These are phyloP conservation scores for Dryococelus australis DNA, from an alignment of 2,888 invertebrate species.

Conservation along the genomic window DNA sequence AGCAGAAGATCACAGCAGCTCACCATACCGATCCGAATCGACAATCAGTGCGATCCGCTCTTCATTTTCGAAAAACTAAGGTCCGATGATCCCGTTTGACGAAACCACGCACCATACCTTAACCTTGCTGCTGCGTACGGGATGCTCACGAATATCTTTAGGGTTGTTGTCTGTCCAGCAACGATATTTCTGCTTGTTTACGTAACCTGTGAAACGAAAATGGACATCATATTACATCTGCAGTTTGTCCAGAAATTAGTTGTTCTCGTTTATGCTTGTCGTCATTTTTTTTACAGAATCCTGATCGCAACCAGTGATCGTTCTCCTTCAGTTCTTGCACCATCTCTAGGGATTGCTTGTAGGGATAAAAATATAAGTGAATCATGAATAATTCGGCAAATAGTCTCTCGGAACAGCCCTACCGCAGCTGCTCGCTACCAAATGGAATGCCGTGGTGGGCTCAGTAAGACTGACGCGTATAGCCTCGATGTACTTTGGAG, in stretches of 20 bases:
- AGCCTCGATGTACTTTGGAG: not conserved
- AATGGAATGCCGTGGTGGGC: slow-evolving; percentile 27
- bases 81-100: not conserved
- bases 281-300: slow-evolving; percentile 34
- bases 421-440: slow-evolving; percentile 28
- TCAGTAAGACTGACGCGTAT: slow-evolving; percentile 17
- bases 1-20: no score
- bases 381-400: slow-evolving; percentile 22
- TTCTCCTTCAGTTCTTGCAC: slow-evolving; percentile 32
- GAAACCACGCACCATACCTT: slow-evolving; percentile 21
- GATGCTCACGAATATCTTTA: not conserved
- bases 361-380: slow-evolving; percentile 24
- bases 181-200: slow-evolving; percentile 28
- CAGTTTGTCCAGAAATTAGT: not conserved
- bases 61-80: slow-evolving; percentile 2
- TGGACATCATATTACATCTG: slow-evolving; percentile 28
- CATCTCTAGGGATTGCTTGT: slow-evolving; percentile 30
- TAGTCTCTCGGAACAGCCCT: not conserved
- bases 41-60: not conserved
- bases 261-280: no score
- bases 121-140: slow-evolving; percentile 13
- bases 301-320: slow-evolving; percentile 27
- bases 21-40: not conserved
- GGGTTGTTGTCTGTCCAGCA: slow-evolving; percentile 13
- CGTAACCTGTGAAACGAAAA: slow-evolving; percentile 32